phyloP scores from a whole-genome alignment of 2,113 vertebrate genomes.

The Octodon degus region DNA sequence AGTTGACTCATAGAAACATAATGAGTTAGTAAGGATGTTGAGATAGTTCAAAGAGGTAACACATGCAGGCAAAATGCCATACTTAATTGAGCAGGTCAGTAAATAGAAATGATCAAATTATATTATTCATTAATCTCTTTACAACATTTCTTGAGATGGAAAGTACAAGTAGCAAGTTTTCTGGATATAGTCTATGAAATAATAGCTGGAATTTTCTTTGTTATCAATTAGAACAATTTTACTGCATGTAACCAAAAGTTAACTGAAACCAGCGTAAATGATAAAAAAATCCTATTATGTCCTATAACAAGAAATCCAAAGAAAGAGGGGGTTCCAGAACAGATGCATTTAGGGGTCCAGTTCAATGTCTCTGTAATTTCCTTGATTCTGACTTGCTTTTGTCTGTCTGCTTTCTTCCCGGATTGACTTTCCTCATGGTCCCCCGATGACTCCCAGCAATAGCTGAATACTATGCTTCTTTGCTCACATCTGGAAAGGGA shows the following conservation, averaged over 20 bases:
- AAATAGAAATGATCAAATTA: not conserved
- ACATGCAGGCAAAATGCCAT: not conserved
- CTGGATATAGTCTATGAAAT: not conserved
- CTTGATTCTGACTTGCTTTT: not conserved
- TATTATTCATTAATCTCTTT: not conserved
- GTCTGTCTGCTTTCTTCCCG: not conserved
- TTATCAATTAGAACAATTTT: slow-evolving; percentile 49
- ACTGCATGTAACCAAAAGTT: not conserved
- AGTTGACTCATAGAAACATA: not conserved
- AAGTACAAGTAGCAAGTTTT: not conserved
- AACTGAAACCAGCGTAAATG: not conserved
- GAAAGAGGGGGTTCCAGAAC: not conserved
- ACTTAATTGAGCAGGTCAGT: not conserved
- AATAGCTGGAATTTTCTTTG: not conserved
- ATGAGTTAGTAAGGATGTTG: not conserved
- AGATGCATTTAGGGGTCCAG: not conserved
- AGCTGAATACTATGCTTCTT: not conserved
- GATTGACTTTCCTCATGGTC: not conserved
- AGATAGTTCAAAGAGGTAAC: not conserved
- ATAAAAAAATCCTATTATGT: slow-evolving; percentile 3
- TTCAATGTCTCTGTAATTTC: not conserved
- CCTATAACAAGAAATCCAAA: not conserved
- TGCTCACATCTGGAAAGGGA: not conserved
- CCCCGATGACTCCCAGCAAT: not conserved
- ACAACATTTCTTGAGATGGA: not conserved